phyloP scores from a whole-genome alignment of 2,113 vertebrate genomes.

The Myocastor coypus region DNA sequence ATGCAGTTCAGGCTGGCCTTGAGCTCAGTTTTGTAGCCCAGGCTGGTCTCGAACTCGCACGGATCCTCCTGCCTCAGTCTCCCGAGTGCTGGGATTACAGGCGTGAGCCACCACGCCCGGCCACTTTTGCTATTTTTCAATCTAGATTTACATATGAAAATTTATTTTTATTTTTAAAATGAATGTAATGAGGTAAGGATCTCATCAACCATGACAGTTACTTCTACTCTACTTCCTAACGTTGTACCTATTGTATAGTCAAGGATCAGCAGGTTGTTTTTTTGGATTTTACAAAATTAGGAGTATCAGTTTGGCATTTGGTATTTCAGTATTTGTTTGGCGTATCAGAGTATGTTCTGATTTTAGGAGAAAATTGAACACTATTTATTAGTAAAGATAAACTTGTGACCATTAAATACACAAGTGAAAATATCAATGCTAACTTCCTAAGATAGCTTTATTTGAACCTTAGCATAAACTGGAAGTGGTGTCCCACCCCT shows the following conservation, averaged over 20 bases:
- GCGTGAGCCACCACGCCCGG: no score
- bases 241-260: neutral
- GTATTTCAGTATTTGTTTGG: neutral
- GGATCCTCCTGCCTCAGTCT: no score
- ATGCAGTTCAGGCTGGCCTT: no score
- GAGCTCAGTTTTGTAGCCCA: no score
- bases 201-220: neutral
- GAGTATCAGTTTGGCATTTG: neutral
- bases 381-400: conserved; percentile 11
- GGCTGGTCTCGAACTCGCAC: no score
- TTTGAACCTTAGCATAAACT: neutral
- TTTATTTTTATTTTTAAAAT: neutral
- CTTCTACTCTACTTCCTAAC: neutral
- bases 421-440: neutral
- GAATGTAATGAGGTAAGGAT: neutral
- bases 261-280: neutral
- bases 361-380: neutral
- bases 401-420: neutral
- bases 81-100: no score
- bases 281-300: neutral
- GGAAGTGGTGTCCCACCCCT: no score
- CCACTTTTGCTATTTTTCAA: neutral
- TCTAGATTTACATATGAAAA: neutral
- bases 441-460: neutral
- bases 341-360: neutral